Percentiles rank a stretch among this genome's conserved stretches.
These are phyloP conservation scores for Epizoanthus illoricatus DNA, from an alignment of 92 coral and sea anemone genomes.

Conservation along the genomic window DNA sequence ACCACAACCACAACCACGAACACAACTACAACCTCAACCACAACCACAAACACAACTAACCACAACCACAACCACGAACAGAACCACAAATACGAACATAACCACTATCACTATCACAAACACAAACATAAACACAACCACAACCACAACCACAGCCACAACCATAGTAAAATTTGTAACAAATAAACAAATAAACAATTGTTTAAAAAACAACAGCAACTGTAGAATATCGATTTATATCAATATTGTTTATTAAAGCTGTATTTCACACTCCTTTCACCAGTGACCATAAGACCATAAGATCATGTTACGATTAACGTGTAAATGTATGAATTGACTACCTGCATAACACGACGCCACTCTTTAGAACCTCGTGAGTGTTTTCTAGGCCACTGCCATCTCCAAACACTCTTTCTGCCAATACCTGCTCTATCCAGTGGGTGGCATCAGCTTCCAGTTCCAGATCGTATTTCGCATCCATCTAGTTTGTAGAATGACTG, in stretches of 20 bases:
- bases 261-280: conserved; percentile 38
- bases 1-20: too few relatives aligned
- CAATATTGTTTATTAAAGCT: neutral
- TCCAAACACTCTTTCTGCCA: conserved; percentile 69
- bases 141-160: too few relatives aligned
- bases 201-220: too few relatives aligned
- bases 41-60: too few relatives aligned
- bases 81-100: too few relatives aligned
- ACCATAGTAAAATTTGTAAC: too few relatives aligned
- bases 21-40: too few relatives aligned
- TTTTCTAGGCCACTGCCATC: conserved; percentile 52
- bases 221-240: too few relatives aligned
- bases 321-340: conserved; percentile 8
- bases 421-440: conserved; percentile 86
- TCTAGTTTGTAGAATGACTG: conserved; percentile 16
- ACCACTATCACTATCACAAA: too few relatives aligned
- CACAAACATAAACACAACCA: too few relatives aligned
- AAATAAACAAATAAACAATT: too few relatives aligned
- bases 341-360: conserved; percentile 76
- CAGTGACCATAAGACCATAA: conserved; percentile 37
- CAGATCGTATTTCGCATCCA: conserved; percentile 72
- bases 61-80: too few relatives aligned
- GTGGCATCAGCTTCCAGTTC: conserved; percentile 64
- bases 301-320: neutral
- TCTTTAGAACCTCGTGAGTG: conserved; percentile 60